Base-by-base conservation (phyloP, 2,113 vertebrate species). In the Taurulus bubalis region DNA sequence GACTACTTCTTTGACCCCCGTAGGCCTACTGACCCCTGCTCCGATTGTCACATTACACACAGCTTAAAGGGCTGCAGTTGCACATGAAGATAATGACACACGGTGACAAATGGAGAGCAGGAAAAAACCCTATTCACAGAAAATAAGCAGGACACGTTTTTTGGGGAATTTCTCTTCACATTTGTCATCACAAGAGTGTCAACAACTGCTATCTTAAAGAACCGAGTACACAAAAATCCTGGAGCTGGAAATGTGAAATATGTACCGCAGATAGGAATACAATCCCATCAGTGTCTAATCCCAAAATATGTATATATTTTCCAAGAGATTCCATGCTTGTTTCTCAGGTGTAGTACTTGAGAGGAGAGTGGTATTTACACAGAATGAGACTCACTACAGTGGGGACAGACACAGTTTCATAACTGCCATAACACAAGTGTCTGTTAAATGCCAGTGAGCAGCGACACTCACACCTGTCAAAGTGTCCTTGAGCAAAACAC, bases 401-500 rank as follows among this genome's bases (percentile, higher is more conserved):
- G 58, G 34, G 6, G 14, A 62, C 32, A 66, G 11, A 20, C 8
- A 36, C 38, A 18, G 47, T 69, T 81, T 67, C 77, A 65, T 45
- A 85, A 71, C 72, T 71, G 14, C 30, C 51, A 36, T 58, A 58
- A 20, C 59, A 45, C 9, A 0, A 56, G 10, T 47, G 51, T 28
- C 53, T 58, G 55, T 81, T 16, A 34, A 47, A 67, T 66, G n/a
- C 55, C 55, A 30, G 51, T 6, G 40, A 59, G 20, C 34, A 11
- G 38, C 1, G 5, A 53, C 26, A 71, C 4, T 63, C 53, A 30
- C 53, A 51, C 53, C 72, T 72, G 77, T 62, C 62, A 77, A 36
- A 63, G n/a, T 49, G 78, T 73, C 78, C 65, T 79, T 71, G 51
- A 77, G 8, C 28, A 14, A 38, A 69, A 65, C 6, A 40, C 28